Evolutionary conservation across 2,113 vertebrate genomes (phyloP), one percentile per base, ranked within the genome.

Genomic region (Phoenicopterus ruber): DNA sequence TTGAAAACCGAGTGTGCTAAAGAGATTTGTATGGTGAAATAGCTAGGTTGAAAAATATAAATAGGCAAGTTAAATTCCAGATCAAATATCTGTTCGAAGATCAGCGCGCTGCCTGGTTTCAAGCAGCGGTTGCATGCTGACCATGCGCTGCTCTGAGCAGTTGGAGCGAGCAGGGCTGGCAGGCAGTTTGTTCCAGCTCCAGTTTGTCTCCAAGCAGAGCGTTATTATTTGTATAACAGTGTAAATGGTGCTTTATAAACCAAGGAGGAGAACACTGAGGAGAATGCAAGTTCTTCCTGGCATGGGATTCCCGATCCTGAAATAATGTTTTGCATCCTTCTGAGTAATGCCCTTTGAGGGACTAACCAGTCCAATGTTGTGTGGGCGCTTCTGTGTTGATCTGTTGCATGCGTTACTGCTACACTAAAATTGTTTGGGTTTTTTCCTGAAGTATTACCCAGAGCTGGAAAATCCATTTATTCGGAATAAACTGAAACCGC

Each of bases 111-210:
- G 90, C 78, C 63, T 20, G 19, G 26, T 38, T 22, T 40, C 0
- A 0, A 17, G 61, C 1, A 0, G 40, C 0, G 17, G 25, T 31
- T 55, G 58, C 22, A 0, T 32, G 62, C 77, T 0, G n/a, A 67
- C 57, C 0, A 0, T 0, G 2, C 2, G 0, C 57, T 10, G 50
- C 58, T 44, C 77, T 3, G 46, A 36, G 80, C 66, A 4, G 24
- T 6, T 2, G 4, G 49, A 31, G 40, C 0, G 1, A 44, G 82
- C 73, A 32, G 66, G 28, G 71, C 67, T 72, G 40, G 42, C 47
- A 13, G 6, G 49, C 1, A 3, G 29, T 6, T 65, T 26, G 25
- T 59, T 59, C 62, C 80, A 67, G 44, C 74, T 76, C 63, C 29
- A 20, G 13, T n/a, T 58, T 26, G 36, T 78, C 81, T 84, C 81